Evolutionary conservation across 2,888 invertebrate species (phyloP).

Genomic region (Aromia moschata): DNA sequence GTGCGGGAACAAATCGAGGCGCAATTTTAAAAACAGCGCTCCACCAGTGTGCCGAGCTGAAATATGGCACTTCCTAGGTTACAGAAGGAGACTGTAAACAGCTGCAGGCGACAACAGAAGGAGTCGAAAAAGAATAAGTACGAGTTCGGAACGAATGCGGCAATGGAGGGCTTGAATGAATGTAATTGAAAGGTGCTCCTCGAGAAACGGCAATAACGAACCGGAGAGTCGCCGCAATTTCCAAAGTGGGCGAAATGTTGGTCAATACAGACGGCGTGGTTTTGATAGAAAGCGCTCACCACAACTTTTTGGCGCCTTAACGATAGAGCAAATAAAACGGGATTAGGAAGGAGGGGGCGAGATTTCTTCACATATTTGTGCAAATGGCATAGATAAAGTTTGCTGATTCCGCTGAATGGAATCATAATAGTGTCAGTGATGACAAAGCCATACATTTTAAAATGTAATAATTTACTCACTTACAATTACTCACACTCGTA

Average conservation of each 20-base stretch:
- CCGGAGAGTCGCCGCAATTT: slow-evolving; percentile 16
- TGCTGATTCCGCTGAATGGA: too few relatives aligned
- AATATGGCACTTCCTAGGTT: slow-evolving; percentile 22
- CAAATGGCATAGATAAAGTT: too few relatives aligned
- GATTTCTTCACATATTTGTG: too few relatives aligned
- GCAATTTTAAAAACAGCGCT: slow-evolving; percentile 24
- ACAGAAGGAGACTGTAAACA: slow-evolving; percentile 23
- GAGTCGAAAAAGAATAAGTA: slow-evolving; percentile 24
- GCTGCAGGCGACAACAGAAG: slow-evolving; percentile 25
- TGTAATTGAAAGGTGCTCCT: slow-evolving; percentile 25
- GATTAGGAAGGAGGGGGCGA: too few relatives aligned
- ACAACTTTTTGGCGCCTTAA: background rate
- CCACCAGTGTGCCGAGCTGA: slow-evolving; percentile 10
- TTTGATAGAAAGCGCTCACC: slow-evolving; percentile 1
- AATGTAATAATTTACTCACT: too few relatives aligned
- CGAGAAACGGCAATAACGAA: slow-evolving; percentile 23
- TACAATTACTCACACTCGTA: too few relatives aligned
- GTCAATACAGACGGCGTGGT: slow-evolving; percentile 19
- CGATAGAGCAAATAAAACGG: too few relatives aligned
- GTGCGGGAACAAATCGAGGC: slow-evolving; percentile 18
- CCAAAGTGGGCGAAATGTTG: slow-evolving; percentile 19
- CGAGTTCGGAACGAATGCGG: slow-evolving; percentile 17
- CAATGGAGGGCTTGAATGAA: slow-evolving; percentile 19
- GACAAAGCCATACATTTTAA: too few relatives aligned
- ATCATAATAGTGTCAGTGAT: too few relatives aligned